Conservation (phyloP, 2,888 invertebrate genomes). For the Isotomurus palustris region DNA sequence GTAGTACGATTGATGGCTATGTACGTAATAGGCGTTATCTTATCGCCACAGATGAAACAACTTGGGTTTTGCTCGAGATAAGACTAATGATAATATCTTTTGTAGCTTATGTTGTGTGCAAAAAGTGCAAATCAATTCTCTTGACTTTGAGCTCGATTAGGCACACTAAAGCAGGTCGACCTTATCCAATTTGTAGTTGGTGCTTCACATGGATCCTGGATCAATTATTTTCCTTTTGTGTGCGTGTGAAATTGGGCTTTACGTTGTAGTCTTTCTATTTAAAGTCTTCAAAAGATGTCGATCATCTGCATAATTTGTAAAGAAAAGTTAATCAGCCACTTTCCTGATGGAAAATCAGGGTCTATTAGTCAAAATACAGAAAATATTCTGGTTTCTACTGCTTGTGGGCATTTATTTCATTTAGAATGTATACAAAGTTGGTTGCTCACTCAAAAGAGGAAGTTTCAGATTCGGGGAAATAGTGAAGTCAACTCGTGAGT, state of each 20-base stretch:
- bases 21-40: too few species aligned
- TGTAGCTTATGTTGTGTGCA: too few species aligned
- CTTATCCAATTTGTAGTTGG: too few species aligned
- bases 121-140: too few species aligned
- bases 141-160: too few species aligned
- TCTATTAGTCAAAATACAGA: conserved; percentile 22
- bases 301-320: conserved; percentile 34
- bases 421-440: conserved; percentile 28
- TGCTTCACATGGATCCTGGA: too few species aligned
- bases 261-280: too few species aligned
- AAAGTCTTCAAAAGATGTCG: conserved; percentile 18
- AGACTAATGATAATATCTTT: too few species aligned
- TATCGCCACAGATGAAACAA: too few species aligned
- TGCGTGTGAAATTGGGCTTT: background rate
- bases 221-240: too few species aligned
- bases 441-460: conserved; percentile 29
- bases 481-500: background rate
- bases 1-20: too few species aligned
- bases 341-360: conserved; percentile 17
- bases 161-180: too few species aligned
- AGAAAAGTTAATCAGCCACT: conserved; percentile 21
- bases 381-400: conserved; percentile 23
- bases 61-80: background rate
- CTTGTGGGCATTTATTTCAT: conserved; percentile 31
- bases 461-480: conserved; percentile 17